Evolutionary conservation across 1,140 invertebrate genomes (phyloP).

Genomic region (Drosophila tsacasi): DNA sequence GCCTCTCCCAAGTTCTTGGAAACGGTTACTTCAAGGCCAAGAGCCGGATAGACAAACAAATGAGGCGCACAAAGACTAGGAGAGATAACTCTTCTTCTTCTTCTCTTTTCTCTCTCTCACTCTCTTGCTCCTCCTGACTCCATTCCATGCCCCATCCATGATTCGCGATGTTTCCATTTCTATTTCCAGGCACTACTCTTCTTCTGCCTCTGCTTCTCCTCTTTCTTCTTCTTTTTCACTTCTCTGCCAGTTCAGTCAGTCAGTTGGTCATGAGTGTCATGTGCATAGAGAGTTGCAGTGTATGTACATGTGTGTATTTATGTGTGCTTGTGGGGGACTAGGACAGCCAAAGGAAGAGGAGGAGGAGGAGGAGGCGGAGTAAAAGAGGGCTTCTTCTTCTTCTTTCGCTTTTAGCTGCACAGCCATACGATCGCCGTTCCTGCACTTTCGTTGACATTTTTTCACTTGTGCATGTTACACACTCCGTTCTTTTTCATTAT

Average conservation of each 20-base stretch:
- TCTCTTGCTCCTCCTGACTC: constrained; percentile 13
- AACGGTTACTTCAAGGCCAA: constrained; percentile 79
- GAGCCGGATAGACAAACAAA: constrained; percentile 48
- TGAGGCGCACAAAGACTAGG: constrained; percentile 36
- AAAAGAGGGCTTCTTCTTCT: constrained; percentile 7
- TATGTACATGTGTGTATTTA: background rate
- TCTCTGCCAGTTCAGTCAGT: constrained; percentile 66
- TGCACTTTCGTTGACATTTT: constrained; percentile 57
- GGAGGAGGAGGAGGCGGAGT: background rate
- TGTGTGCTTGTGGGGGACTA: constrained; percentile 23
- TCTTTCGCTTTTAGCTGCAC: constrained; percentile 16
- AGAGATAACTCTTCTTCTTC: background rate
- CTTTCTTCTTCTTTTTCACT: constrained; percentile 15
- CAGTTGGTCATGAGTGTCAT: constrained; percentile 84
- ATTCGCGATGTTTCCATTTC: constrained; percentile 49
- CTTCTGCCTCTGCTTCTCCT: constrained; percentile 1
- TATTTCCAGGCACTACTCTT: constrained; percentile 21
- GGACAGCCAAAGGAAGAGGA: constrained; percentile 10
- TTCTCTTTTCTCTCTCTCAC: background rate
- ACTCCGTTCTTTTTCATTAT: constrained; percentile 21
- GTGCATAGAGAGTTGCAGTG: constrained; percentile 51
- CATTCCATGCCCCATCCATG: constrained; percentile 7
- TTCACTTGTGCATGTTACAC: constrained; percentile 35
- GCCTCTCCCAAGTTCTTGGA: constrained; percentile 65
- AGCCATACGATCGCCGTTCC: constrained; percentile 18